Percentiles rank a stretch among this genome's conserved stretches.
Conservation (phyloP, 2,113 vertebrate genomes). For the Canis aureus region DNA sequence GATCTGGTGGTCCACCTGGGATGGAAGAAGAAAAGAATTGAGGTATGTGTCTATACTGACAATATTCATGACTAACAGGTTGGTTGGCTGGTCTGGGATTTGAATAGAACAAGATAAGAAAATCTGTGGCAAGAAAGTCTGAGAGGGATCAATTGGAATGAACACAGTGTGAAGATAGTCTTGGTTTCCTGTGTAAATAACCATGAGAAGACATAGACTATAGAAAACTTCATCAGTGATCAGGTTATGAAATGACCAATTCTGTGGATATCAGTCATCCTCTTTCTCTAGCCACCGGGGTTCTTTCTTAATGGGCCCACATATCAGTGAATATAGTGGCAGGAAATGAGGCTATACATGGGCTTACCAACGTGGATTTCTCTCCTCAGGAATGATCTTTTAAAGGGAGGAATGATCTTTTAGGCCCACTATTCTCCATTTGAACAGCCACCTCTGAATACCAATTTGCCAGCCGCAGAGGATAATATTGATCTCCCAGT, state of each 20-base stretch:
- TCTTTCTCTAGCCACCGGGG: background rate
- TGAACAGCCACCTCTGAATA: background rate
- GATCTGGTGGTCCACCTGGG: background rate
- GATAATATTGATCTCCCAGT: background rate
- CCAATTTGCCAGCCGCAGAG: background rate
- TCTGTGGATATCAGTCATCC: background rate
- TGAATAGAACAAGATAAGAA: background rate
- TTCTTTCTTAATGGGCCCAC: background rate
- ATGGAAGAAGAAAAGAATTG: background rate
- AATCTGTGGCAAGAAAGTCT: background rate
- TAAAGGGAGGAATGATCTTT: no score
- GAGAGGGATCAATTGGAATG: background rate
- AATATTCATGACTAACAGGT: background rate
- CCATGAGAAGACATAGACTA: background rate
- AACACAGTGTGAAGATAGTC: background rate
- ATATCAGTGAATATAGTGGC: background rate
- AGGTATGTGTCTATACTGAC: background rate
- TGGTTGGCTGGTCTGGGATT: background rate
- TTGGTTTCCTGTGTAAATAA: background rate
- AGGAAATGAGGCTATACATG: background rate
- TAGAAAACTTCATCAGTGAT: background rate
- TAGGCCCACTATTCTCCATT: no score
- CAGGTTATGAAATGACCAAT: background rate
- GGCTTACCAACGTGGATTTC: background rate
- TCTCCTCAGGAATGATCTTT: background rate